These are phyloP conservation scores for Myiozetetes cayanensis DNA, from an alignment of 2,113 vertebrate species.

Conservation along the genomic window DNA sequence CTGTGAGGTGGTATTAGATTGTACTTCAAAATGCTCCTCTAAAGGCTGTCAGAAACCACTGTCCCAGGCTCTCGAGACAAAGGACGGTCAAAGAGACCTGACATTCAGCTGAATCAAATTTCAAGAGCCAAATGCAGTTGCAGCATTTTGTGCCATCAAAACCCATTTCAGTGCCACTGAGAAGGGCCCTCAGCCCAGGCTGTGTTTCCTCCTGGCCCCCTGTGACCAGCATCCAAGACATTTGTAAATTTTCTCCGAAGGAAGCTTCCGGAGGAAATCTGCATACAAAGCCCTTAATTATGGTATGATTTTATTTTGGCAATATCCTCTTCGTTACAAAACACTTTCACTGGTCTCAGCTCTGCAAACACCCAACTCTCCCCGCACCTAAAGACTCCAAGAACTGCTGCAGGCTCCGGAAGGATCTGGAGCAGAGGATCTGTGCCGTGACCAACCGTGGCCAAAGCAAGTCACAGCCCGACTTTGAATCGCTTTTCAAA, in stretches of 20 bases:
- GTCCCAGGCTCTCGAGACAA: neutral
- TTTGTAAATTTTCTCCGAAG: neutral
- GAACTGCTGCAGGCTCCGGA: fast-evolving
- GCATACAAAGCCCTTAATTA: neutral
- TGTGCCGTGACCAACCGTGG: fast-evolving
- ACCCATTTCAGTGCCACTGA: neutral
- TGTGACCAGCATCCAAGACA: neutral
- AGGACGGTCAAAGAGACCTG: neutral
- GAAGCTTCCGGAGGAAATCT: neutral
- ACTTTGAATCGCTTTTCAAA: neutral
- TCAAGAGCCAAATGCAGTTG: neutral
- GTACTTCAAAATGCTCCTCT: neutral
- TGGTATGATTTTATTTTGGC: neutral
- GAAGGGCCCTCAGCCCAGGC: neutral
- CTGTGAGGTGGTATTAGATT: neutral
- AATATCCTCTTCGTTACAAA: neutral
- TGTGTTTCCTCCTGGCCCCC: neutral
- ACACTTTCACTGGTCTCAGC: neutral
- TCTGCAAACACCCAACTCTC: neutral
- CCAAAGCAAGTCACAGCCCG: neutral
- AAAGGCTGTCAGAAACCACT: neutral
- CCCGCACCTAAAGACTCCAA: neutral
- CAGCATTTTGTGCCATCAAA: neutral
- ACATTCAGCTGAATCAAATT: neutral
- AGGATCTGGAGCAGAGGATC: neutral